A percentile compares a stretch with the other conserved stretches of the same genome.
These are phyloP conservation scores for Bhutanitis thaidina DNA, from an alignment of 2,888 invertebrate genomes.

Conservation along the genomic window DNA sequence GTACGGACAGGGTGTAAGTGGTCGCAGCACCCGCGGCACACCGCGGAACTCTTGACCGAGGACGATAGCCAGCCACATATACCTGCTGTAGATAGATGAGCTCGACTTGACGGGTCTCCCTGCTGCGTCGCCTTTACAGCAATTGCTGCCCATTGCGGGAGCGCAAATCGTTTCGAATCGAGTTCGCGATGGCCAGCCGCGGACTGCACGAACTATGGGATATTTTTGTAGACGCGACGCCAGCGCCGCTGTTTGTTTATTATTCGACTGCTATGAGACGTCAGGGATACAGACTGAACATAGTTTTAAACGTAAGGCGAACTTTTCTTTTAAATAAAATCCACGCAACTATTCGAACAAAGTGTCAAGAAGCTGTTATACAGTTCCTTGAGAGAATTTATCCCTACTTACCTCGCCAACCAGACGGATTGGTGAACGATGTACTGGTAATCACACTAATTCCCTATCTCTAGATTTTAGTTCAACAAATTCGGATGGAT, in stretches of 20 bases:
- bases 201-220: conserved; percentile 52
- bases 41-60: conserved; percentile 53
- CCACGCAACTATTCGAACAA: too few species aligned
- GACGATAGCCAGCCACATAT: conserved; percentile 60
- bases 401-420: too few species aligned
- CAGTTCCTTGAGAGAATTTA: too few species aligned
- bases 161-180: conserved; percentile 59
- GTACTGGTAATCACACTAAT: too few species aligned
- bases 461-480: too few species aligned
- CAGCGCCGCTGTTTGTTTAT: conserved; percentile 51
- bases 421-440: too few species aligned
- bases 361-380: too few species aligned
- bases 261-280: conserved; percentile 21
- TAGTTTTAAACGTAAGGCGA: too few species aligned
- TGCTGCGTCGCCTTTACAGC: conserved; percentile 79
- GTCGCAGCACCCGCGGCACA: conserved; percentile 60
- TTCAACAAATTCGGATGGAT: too few species aligned
- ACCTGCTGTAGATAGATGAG: conserved; percentile 76
- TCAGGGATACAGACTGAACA: conserved; percentile 5
- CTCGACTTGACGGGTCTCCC: conserved; percentile 62
- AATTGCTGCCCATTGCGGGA: conserved; percentile 79
- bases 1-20: conserved; percentile 44
- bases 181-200: conserved; percentile 59
- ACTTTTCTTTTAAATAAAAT: too few species aligned
- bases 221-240: conserved; percentile 63